Conservation (phyloP, 1,140 invertebrate genomes). For the Chrysoperla carnea region DNA sequence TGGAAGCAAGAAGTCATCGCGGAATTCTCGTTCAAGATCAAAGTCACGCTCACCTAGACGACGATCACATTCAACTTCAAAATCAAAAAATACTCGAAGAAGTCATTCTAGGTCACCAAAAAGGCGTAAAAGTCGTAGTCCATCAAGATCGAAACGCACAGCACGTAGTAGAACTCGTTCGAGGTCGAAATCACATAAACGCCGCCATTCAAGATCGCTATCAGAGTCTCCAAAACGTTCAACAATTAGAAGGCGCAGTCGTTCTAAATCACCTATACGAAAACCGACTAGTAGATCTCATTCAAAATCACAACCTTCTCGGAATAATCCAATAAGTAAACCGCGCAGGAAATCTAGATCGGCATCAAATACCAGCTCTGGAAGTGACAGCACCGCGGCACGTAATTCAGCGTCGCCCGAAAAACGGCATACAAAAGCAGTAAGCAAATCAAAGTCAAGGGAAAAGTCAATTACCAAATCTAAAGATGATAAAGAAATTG, state of each 20-base stretch:
- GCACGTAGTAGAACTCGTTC: conserved; percentile 11
- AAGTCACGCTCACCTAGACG: conserved; percentile 13
- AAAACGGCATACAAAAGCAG: no score
- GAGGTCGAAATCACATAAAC: conserved; percentile 17
- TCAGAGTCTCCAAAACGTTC: conserved; percentile 7
- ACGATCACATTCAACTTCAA: conserved; percentile 14
- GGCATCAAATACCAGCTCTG: no score
- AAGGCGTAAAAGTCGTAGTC: conserved; percentile 6
- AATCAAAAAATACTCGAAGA: conserved; percentile 8
- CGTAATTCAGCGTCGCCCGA: no score
- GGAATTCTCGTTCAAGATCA: conserved; percentile 22
- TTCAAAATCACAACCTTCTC: conserved; percentile 12
- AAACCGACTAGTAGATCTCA: conserved; percentile 19
- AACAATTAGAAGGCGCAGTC: conserved; percentile 13
- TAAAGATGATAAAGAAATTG: conserved; percentile 24
- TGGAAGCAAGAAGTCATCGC: conserved; percentile 24
- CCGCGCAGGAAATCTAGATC: no score
- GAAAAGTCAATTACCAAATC: conserved; percentile 21
- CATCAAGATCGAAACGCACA: conserved; percentile 11
- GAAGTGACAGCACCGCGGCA: no score
- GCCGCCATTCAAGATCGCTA: conserved; percentile 13
- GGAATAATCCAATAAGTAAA: no score
- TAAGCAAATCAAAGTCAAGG: neutral
- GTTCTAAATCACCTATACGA: conserved; percentile 17
- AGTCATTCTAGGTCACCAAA: conserved; percentile 4